Evolutionary conservation across 2,888 invertebrate genomes (phyloP), one percentile per base, ranked within the genome.

Genomic region (Heterodera filipjevi): DNA sequence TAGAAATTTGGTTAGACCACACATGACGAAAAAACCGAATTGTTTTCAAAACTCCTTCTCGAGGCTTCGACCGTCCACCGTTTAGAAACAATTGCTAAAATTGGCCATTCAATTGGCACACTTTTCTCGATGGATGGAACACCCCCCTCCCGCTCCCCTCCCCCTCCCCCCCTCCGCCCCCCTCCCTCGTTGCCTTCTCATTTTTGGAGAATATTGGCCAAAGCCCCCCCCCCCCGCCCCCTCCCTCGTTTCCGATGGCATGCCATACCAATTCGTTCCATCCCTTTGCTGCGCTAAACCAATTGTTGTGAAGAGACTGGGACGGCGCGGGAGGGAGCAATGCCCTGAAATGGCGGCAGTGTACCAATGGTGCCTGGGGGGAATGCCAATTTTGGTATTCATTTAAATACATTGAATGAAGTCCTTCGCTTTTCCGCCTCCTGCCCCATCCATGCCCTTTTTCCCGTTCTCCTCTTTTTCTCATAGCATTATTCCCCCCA

Each of bases 381-480:
- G 53, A 53, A 59, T 59, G n/a, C 59, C 59, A 59, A 59, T 59
- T 59, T 59, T 59, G n/a, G 27, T 22, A 27, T 22, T 59, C 59
- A 59, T 59, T 59, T 59, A 59, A 59, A 59, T 59, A n/a, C n/a
- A 53, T 59, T 59, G 59, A 59, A 27, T 59, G 59, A 59, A 53
- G 53, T 59, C 59, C 10, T 27, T 8, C n/a, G 6, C n/a, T 12
- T 27, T 27, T 14, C 49, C 19, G 49, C 49, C 49, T 16, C 49
- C 49, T 19, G 14, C 49, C 16, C 19, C 49, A 19, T 49, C 49
- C 16, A 16, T 19, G 49, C 16, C 49, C 49, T 49, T 49, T 49
- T 49, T 3, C 16, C 49, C 49, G 3, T 22, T 8, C 59, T 0
- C 14, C 22, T 53, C 53, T 27, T 59, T 59, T 59, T 59, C n/a